Evolutionary conservation across 2,113 vertebrate genomes (phyloP).

Genomic region (Psophia crepitans): DNA sequence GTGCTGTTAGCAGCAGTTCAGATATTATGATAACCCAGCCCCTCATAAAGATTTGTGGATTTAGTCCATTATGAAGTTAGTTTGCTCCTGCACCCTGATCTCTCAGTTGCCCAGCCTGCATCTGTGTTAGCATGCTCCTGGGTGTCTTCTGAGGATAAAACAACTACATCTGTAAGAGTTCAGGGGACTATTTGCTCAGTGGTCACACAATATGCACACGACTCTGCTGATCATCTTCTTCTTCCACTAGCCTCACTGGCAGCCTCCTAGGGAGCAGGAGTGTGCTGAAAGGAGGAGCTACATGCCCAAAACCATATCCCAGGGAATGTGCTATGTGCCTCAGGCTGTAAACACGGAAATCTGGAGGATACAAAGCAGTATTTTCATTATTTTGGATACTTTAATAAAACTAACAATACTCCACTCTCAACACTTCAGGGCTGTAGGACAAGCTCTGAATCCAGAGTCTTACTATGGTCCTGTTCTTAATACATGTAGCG

Average conservation of each 20-base stretch:
- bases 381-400: background rate
- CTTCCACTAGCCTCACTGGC: background rate
- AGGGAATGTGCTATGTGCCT: background rate
- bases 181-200: background rate
- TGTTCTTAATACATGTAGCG: rapidly evolving
- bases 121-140: background rate
- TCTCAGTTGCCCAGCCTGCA: background rate
- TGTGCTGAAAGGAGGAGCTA: background rate
- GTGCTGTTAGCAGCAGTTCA: background rate
- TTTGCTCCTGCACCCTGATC: background rate
- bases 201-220: background rate
- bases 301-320: background rate
- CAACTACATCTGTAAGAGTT: background rate
- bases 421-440: background rate
- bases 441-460: background rate
- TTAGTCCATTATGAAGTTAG: background rate
- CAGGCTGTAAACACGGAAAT: background rate
- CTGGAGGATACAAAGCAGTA: background rate
- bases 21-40: background rate
- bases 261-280: background rate
- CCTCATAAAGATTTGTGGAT: background rate
- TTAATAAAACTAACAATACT: background rate
- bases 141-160: background rate
- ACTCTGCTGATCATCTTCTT: background rate
- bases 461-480: background rate